Evolutionary conservation across 2,113 vertebrate species (phyloP).

Genomic region (Dicentrarchus labrax): DNA sequence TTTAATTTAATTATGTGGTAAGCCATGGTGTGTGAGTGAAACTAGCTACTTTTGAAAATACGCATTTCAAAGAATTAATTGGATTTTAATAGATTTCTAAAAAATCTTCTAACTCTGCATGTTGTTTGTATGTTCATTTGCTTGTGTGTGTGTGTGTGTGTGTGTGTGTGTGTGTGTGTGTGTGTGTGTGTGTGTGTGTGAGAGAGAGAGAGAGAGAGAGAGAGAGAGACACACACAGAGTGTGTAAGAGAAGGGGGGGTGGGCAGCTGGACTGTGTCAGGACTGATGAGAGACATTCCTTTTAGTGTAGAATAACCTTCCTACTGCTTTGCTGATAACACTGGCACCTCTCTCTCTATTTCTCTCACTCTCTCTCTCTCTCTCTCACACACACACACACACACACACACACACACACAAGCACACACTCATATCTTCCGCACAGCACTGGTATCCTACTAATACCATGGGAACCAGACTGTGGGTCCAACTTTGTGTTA

Average conservation of each 20-base stretch:
- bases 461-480: constrained; percentile 75
- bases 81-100: neutral
- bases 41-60: neutral
- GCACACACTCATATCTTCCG: constrained; percentile 37
- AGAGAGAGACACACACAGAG: neutral
- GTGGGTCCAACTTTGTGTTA: constrained; percentile 84
- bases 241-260: too few species aligned
- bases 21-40: neutral
- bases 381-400: constrained; percentile 24
- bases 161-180: neutral
- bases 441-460: constrained; percentile 25
- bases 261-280: constrained; percentile 95
- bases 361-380: constrained; percentile 75
- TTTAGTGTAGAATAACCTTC: constrained; percentile 96
- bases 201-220: neutral
- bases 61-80: neutral
- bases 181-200: neutral
- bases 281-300: constrained; percentile 89
- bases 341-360: constrained; percentile 89
- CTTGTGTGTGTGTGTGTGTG: neutral
- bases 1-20: neutral
- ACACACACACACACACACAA: constrained; percentile 65
- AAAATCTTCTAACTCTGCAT: neutral
- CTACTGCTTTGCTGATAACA: constrained; percentile 95
- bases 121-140: neutral